Base-by-base conservation (phyloP, 2,888 invertebrate species). In the Rhagium mordax region DNA sequence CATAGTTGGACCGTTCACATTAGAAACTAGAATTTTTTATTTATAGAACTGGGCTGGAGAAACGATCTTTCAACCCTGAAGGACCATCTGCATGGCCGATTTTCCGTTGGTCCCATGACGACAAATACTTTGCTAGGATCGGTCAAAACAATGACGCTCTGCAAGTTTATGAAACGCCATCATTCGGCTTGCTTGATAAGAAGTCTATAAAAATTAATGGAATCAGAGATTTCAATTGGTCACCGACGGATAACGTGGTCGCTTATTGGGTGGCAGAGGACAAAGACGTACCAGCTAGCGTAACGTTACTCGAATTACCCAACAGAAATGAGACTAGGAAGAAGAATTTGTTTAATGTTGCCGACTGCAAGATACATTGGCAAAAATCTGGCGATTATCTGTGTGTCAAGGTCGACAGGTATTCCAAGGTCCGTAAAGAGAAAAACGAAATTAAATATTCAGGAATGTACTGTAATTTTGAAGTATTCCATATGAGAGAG, bases 251-350 rank as follows among this genome's bases (percentile, higher is more conserved):
- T 86, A 98, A 98, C 85, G 91, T 96, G 41, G 92, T 99, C 59
- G 98, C 98, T 0, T 99, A 98, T 88, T 99, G 99, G 98, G 98
- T 98, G 3, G 97, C 98, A 0, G 99, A 99, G 89, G 95, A 97
- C 85, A 97, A 98, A 85, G 96, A 97, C 85, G 97, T 97, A 0
- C 98, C 99, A 8, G 98, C 98, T 0, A 92, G 98, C 83, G 98
- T 99, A 0, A 97, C 96, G 0, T 90, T 99, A 0, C 91, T 98
- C 64, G 97, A 98, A 87, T 92, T 99, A 75, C 98, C 98, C 3
- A 96, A 94, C 84, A 94, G 96, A 72, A 93, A 92, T 62, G 97
- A 97, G 89, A 92, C 94, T 51, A 93, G 98, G 79, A 96, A 96
- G 78, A 98, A 98, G 88, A 99, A 98, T 88, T 90, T 99, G 71